phyloP scores from a whole-genome alignment of 1,140 invertebrate genomes.

The Pseudomyrmex flavicornis region DNA sequence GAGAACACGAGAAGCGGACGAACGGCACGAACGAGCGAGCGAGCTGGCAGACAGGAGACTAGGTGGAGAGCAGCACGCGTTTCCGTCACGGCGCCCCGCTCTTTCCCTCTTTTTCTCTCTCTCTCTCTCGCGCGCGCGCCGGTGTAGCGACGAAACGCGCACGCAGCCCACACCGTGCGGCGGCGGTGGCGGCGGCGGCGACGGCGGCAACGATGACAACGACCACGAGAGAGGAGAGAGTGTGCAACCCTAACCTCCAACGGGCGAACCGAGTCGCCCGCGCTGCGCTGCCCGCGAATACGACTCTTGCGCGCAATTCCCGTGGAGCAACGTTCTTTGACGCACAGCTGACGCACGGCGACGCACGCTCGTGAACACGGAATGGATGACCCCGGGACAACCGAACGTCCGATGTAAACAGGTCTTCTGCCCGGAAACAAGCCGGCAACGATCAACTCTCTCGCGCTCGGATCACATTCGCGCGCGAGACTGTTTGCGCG shows the following conservation, averaged over 20 bases:
- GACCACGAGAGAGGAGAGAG: constrained; percentile 44
- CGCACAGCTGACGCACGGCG: constrained; percentile 66
- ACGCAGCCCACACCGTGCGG: constrained; percentile 66
- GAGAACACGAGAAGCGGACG: constrained; percentile 3
- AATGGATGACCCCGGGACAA: constrained; percentile 15
- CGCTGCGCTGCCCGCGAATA: not conserved
- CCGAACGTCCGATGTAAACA: constrained; percentile 30
- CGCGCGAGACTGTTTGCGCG: not conserved
- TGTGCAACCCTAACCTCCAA: constrained; percentile 66
- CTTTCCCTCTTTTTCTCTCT: too few relatives aligned
- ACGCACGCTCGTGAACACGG: constrained; percentile 63
- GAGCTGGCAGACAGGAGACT: constrained; percentile 65
- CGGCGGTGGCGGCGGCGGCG: constrained; percentile 53
- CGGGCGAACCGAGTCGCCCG: constrained; percentile 43
- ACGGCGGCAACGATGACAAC: constrained; percentile 51
- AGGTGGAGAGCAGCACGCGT: constrained; percentile 68
- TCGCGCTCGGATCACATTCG: not conserved
- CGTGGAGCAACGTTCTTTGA: constrained; percentile 15
- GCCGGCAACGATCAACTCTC: not conserved
- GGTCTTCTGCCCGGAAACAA: constrained; percentile 3
- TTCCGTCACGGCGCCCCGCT: constrained; percentile 68
- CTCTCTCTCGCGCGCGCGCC: constrained; percentile 27
- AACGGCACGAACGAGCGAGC: constrained; percentile 31
- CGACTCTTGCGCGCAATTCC: constrained; percentile 23
- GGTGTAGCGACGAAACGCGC: constrained; percentile 63